Evolutionary conservation across 2,113 vertebrate genomes (phyloP).

Genomic region (Albula goreensis): DNA sequence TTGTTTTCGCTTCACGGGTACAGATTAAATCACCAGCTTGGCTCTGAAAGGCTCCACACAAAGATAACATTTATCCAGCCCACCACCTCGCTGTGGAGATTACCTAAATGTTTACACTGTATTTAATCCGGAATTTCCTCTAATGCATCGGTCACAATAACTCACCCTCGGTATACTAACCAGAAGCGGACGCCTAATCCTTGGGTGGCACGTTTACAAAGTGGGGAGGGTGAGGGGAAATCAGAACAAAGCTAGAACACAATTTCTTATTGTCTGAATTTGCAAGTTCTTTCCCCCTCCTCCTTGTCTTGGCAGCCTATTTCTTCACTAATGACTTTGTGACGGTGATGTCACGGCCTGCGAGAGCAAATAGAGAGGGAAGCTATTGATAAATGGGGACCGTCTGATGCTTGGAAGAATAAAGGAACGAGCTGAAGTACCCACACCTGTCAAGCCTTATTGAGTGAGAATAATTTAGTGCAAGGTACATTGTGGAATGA

Average conservation of each 20-base stretch:
- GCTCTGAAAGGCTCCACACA: slow-evolving; percentile 56
- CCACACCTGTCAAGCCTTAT: slow-evolving; percentile 54
- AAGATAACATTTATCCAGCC: slow-evolving; percentile 53
- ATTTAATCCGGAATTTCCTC: slow-evolving; percentile 66
- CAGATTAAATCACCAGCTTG: slow-evolving; percentile 40
- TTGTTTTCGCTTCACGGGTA: slow-evolving; percentile 31
- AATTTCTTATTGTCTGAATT: slow-evolving; percentile 7
- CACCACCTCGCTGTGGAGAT: slow-evolving; percentile 58
- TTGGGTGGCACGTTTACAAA: slow-evolving; percentile 9
- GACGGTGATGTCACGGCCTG: slow-evolving; percentile 16
- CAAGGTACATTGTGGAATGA: slow-evolving; percentile 47
- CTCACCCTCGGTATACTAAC: slow-evolving; percentile 38
- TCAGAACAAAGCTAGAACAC: slow-evolving; percentile 12
- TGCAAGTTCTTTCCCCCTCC: neutral
- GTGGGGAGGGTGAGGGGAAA: neutral
- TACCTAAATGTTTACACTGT: slow-evolving; percentile 64
- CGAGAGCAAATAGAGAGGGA: slow-evolving; percentile 34
- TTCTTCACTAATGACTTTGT: slow-evolving; percentile 33
- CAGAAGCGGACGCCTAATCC: slow-evolving; percentile 11
- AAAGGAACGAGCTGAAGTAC: slow-evolving; percentile 51
- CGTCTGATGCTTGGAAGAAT: slow-evolving; percentile 51
- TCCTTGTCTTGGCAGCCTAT: neutral
- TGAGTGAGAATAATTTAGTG: slow-evolving; percentile 50
- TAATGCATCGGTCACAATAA: slow-evolving; percentile 67
- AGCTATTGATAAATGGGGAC: slow-evolving; percentile 52